Conservation (phyloP, 2,113 vertebrate species). For the Dryoscopus gambensis region DNA sequence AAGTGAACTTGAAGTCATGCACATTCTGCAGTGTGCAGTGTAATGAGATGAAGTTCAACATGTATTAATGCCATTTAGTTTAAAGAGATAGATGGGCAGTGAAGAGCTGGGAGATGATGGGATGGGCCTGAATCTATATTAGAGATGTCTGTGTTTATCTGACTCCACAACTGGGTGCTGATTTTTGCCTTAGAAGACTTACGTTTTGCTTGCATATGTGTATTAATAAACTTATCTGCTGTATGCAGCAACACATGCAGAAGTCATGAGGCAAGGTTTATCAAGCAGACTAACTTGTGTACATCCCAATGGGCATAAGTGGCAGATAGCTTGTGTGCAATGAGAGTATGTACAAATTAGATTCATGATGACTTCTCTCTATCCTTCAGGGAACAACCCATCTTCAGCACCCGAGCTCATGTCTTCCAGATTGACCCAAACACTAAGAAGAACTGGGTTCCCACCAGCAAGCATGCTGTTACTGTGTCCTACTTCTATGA, state of each 20-base stretch:
- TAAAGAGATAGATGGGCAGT: neutral
- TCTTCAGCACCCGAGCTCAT: constrained; percentile 97
- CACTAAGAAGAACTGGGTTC: constrained; percentile 99
- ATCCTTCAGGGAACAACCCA: constrained; percentile 92
- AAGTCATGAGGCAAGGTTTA: neutral
- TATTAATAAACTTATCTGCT: neutral
- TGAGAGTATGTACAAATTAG: constrained; percentile 68
- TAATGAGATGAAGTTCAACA: neutral
- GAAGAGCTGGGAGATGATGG: neutral
- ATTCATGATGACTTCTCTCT: constrained; percentile 78
- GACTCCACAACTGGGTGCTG: neutral
- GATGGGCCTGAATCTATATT: neutral
- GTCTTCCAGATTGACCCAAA: constrained; percentile 99
- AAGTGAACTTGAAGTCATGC: neutral
- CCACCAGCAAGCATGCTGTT: constrained; percentile 98
- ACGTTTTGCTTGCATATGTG: neutral
- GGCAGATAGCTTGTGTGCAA: constrained; percentile 41
- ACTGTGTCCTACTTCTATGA: constrained; percentile 99
- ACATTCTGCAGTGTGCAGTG: neutral
- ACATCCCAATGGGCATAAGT: constrained; percentile 45
- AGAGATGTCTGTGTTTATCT: neutral
- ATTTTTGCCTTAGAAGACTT: neutral
- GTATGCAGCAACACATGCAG: neutral
- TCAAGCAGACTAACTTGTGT: constrained; percentile 60
- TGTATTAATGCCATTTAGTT: neutral